Evolutionary conservation across 2,888 invertebrate genomes (phyloP), one percentile per base, ranked within the genome.

Genomic region (Leptinotarsa haldemani): DNA sequence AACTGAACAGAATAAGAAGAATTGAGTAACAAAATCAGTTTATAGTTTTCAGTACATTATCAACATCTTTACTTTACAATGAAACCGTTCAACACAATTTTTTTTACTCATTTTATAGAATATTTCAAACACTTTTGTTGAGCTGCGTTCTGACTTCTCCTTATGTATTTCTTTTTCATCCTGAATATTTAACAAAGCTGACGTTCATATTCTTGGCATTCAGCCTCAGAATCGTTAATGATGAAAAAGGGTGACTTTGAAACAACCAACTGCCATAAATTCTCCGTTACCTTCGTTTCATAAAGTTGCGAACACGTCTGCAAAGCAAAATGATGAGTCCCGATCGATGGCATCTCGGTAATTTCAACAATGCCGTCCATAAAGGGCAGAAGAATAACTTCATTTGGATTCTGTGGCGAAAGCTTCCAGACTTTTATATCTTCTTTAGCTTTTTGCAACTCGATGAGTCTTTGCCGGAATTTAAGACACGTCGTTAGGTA

Each of bases 371-470:
- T 61, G 61, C 61, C 30, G 4, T 30, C 30, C 61, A 40, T 12
- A 12, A 30, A 25, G 40, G 40, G 18, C 61, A 61, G 30, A 61
- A n/a, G 65, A 65, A 69, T 73, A 65, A 69, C 30, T 69, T 50
- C 56, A 69, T 65, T 69, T 68, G 58, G 65, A 65, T 69, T 69
- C 73, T 30, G 48, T 58, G 46, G 69, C 40, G 58, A 65, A 73
- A 65, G 61, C 73, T 48, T 65, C 58, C n/a, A 58, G 69, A 73
- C 40, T 73, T 69, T 73, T 69, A 73, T 69, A 58, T 50, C 53
- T 48, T 65, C 65, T 69, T 69, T 50, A 52, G 73, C 48, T 69
- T 13, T 61, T 40, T 30, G 40, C 61, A 30, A 5, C 61, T 16
- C 30, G n/a, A 40, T n/a, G 16, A 61, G 61, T 40, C 40, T 68